Base-by-base conservation (phyloP, 2,113 vertebrate species). In the Alaudala cheleensis region DNA sequence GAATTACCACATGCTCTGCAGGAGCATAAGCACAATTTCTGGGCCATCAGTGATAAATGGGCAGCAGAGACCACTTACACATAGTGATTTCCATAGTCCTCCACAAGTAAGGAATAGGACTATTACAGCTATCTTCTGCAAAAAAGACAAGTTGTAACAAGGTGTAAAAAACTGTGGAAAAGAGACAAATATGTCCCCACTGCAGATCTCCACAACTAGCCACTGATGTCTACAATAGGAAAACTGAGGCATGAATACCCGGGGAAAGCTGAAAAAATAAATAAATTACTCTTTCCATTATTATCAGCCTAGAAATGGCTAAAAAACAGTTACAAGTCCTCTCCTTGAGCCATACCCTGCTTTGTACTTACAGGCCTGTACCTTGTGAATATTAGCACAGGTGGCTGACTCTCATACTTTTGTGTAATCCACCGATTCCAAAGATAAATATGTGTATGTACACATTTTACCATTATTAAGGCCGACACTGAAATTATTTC, bases 1-100 rank as follows among this genome's bases (percentile, higher is more conserved):
- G 39, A 88, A 83, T 62, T 21, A 28, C 14, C 0, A 0, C 14
- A 56, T 0, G 0, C 42, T 40, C 15, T 29, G 14, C 22, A 61
- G n/a, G 22, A 88, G 3, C 2, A 14, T 7, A 5, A 42, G 9
- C 5, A 6, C 42, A 3, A 53, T 71, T 92, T 89, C 40, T 26
- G 21, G 28, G 14, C 12, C n/a, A 58, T 18, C 62, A 53, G 11
- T 64, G 37, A 64, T 31, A 85, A 51, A 2, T 1, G 1, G 50
- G 34, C 16, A 60, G 45, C 29, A 77, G 66, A 69, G 14, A 11
- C 14, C 40, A 20, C 54, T 90, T 39, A 33, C 5, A 50, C 2
- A 2, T 5, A 3, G 26, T 10, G 42, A 33, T 57, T 53, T 90
- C n/a, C 31, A 33, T 11, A 64, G 26, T 37, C 11, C 3, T 57